A percentile compares a stretch with the other conserved stretches of the same genome.
These are phyloP conservation scores for Apamea monoglypha DNA, from an alignment of 2,888 invertebrate genomes.

Conservation along the genomic window DNA sequence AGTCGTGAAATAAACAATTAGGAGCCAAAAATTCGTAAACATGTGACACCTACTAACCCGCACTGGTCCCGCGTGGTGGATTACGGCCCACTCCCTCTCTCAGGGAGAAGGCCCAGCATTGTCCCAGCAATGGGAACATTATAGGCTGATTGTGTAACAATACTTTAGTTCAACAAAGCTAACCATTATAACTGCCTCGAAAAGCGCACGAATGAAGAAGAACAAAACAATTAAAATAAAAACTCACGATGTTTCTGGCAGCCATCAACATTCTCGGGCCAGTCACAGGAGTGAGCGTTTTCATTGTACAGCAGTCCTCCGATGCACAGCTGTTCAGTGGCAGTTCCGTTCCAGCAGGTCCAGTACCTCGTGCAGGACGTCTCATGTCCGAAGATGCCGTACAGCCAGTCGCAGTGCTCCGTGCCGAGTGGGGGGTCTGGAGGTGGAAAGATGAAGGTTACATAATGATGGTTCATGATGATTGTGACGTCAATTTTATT, in stretches of 20 bases:
- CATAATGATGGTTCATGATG: neutral
- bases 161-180: neutral
- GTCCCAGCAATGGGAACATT: too few species aligned
- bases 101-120: too few species aligned
- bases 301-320: slow-evolving; percentile 97
- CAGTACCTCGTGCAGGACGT: slow-evolving; percentile 98
- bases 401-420: slow-evolving; percentile 97
- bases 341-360: slow-evolving; percentile 98
- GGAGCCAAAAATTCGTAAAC: too few species aligned
- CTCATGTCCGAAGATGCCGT: slow-evolving; percentile 98
- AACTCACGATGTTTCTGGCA: slow-evolving; percentile 98
- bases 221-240: neutral
- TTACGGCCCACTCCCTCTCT: too few species aligned
- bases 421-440: slow-evolving; percentile 95
- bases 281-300: slow-evolving; percentile 97
- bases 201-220: neutral
- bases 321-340: slow-evolving; percentile 97
- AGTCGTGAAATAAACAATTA: too few species aligned
- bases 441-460: slow-evolving; percentile 33
- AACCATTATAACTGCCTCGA: neutral
- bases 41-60: too few species aligned
- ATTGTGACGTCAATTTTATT: too few species aligned
- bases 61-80: too few species aligned
- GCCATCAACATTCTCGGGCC: slow-evolving; percentile 98
- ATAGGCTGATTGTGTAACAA: neutral